Conservation (phyloP, 2,113 vertebrate species). For the Chlamydotis undulata region DNA sequence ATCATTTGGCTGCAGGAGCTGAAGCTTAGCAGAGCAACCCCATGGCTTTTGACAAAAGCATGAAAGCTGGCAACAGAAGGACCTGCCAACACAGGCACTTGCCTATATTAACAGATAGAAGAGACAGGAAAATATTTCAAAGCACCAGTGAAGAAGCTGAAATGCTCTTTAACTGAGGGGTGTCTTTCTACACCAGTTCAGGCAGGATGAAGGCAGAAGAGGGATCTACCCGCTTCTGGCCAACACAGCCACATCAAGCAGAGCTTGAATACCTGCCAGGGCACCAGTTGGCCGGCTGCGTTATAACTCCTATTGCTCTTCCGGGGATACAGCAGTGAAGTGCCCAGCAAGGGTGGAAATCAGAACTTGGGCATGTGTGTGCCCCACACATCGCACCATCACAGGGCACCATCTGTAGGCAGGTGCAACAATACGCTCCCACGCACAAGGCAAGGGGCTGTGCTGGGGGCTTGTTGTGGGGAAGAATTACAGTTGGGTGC, state of each 20-base stretch:
- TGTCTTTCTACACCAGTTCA: neutral
- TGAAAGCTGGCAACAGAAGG: neutral
- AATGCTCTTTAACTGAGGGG: neutral
- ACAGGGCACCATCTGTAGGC: accelerated
- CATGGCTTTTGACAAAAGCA: neutral
- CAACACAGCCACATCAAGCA: neutral
- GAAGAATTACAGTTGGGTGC: neutral
- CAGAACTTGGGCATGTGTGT: neutral
- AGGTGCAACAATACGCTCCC: neutral
- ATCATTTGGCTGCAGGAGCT: neutral
- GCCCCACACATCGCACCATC: neutral
- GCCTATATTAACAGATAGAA: slow-evolving; percentile 17
- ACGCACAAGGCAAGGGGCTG: neutral
- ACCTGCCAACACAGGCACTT: neutral
- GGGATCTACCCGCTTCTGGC: neutral
- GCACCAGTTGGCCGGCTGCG: neutral
- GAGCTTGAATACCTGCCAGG: neutral
- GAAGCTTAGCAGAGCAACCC: neutral
- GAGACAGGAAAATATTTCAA: slow-evolving; percentile 15
- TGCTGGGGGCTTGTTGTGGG: neutral
- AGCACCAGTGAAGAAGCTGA: neutral
- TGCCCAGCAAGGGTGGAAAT: neutral
- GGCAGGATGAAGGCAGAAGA: neutral
- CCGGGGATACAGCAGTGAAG: neutral
- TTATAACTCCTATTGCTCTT: neutral